Percentiles rank a stretch among this genome's conserved stretches.
Conservation (phyloP, 2,888 invertebrate genomes). For the Zygothrica quintamaculata region DNA sequence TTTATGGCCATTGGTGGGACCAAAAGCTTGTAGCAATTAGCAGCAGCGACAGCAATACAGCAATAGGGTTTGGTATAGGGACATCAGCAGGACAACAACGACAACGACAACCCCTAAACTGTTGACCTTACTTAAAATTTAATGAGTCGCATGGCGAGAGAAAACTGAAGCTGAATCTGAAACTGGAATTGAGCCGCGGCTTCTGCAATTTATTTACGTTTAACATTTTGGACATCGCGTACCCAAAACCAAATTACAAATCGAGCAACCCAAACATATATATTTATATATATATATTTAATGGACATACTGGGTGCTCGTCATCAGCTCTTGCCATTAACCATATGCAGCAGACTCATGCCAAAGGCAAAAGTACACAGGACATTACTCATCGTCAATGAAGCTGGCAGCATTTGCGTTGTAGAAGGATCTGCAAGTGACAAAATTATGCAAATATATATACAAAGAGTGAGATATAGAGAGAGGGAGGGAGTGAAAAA, state of each 20-base stretch:
- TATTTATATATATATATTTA: too few relatives aligned
- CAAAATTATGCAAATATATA: constrained; percentile 48
- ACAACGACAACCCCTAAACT: constrained; percentile 20
- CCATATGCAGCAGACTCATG: background rate
- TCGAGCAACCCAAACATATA: constrained; percentile 11
- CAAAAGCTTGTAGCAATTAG: constrained; percentile 64
- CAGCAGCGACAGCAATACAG: constrained; percentile 20
- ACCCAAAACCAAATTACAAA: constrained; percentile 47
- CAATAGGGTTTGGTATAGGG: constrained; percentile 5
- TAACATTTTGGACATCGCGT: constrained; percentile 13
- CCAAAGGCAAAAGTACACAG: constrained; percentile 1
- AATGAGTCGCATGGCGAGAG: constrained; percentile 48
- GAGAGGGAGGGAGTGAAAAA: too few relatives aligned
- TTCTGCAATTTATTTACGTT: constrained; percentile 42
- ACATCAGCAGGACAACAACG: background rate
- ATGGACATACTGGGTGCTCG: too few relatives aligned
- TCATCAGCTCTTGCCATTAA: background rate
- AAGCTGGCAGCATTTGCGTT: background rate
- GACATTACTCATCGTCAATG: constrained; percentile 44
- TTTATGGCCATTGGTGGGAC: constrained; percentile 46
- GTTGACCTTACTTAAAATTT: constrained; percentile 68
- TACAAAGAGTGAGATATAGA: background rate
- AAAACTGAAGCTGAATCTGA: constrained; percentile 23
- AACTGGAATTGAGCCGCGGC: constrained; percentile 37
- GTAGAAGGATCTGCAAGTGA: constrained; percentile 24